Base-by-base conservation (phyloP, 2,113 vertebrate species). In the Gobio gobio region DNA sequence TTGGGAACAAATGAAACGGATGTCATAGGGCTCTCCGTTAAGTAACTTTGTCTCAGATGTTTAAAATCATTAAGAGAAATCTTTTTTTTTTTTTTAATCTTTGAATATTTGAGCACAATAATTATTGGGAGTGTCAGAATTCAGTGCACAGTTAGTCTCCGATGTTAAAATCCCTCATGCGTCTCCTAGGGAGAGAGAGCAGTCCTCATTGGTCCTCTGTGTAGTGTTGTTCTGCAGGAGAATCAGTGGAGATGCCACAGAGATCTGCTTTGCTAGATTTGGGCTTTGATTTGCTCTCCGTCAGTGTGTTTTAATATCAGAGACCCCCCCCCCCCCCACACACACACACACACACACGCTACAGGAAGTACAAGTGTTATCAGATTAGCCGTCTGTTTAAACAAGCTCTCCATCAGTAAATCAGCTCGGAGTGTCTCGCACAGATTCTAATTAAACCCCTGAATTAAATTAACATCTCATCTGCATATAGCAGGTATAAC, bases 391-490 rank as follows among this genome's bases (percentile, higher is more conserved):
- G 59, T 82, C 79, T 82, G 79, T 82, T 82, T 36, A 84, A 87
- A 59, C 43, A 79, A 80, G 45, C 66, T 51, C 68, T 88, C 51
- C 77, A 73, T 88, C 87, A 33, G 64, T 51, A 24, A 63, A 84
- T 86, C 56, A 49, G 75, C 76, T 80, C 66, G 26, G 54, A 78
- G 54, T 43, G 61, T 80, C 40, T 80, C 63, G 45, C 79, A 49
- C 77, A 22, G 26, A 49, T 49, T 51, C 85, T 88, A 86, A 88
- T 88, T 86, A 84, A 78, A 63, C 29, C 61, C 64, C 56, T 36
- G 74, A 59, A 88, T 88, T 68, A 80, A 80, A 88, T 88, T 88
- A 86, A 76, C 87, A 88, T 88, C 77, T 88, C 84, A 86, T 86
- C 84, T 86, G 75, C 81, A 73, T 79, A 83, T 83, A 88, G 76